A percentile compares a stretch with the other conserved stretches of the same genome.
Evolutionary conservation across 2,113 vertebrate genomes (phyloP).

Genomic region (Silurus meridionalis): DNA sequence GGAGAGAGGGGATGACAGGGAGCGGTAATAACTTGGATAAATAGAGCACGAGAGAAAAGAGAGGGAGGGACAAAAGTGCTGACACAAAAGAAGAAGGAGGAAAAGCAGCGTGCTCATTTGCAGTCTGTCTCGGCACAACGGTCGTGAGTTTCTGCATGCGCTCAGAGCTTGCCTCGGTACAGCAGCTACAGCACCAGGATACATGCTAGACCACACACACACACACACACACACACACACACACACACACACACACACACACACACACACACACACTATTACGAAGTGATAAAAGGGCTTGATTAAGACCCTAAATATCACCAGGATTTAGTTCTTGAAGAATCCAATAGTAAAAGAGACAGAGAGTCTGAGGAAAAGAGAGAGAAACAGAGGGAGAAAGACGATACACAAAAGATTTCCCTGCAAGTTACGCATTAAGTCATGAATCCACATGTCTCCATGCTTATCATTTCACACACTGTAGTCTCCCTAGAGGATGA

Average conservation of each 20-base stretch:
- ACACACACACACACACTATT: constrained; percentile 59
- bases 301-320: constrained; percentile 76
- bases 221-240: constrained; percentile 56
- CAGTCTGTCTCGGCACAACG: constrained; percentile 58
- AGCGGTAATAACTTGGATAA: constrained; percentile 61
- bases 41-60: constrained; percentile 53
- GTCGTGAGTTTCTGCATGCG: constrained; percentile 66
- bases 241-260: constrained; percentile 60
- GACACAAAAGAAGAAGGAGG: constrained; percentile 38
- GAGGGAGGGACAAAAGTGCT: constrained; percentile 60
- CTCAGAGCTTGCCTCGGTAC: constrained; percentile 68
- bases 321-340: constrained; percentile 75
- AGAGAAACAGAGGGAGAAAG: not conserved
- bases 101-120: constrained; percentile 60
- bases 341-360: constrained; percentile 40
- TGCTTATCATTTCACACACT: constrained; percentile 17
- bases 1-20: constrained; percentile 59
- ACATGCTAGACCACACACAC: constrained; percentile 60
- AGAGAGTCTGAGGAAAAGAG: not conserved
- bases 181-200: constrained; percentile 60
- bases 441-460: not conserved
- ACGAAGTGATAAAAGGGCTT: constrained; percentile 72
- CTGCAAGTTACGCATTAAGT: constrained; percentile 2
- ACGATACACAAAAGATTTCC: constrained; percentile 7
- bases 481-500: not conserved